These are phyloP conservation scores for Stichopus horrens DNA, from an alignment of 53 echinoderm and acorn worm genomes.

Conservation along the genomic window DNA sequence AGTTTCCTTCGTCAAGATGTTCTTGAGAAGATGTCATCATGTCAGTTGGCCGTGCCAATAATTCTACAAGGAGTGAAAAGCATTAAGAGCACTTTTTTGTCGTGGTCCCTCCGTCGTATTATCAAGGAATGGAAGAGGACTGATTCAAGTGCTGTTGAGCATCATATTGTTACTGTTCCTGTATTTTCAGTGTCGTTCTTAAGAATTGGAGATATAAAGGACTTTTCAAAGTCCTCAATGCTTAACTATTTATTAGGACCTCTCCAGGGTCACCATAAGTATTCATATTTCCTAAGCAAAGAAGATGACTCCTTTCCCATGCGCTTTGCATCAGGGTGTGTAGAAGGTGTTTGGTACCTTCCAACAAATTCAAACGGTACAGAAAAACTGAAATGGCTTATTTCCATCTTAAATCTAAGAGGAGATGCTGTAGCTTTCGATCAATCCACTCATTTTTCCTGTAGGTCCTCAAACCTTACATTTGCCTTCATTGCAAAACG, in stretches of 20 bases:
- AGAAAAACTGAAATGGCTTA: slow-evolving; percentile 18
- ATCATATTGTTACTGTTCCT: slow-evolving; percentile 15
- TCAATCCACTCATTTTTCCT: neutral
- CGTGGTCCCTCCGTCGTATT: slow-evolving; percentile 23
- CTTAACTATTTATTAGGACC: slow-evolving; percentile 16
- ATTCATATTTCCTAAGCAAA: neutral
- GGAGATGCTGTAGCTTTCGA: neutral
- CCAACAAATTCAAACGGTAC: slow-evolving; percentile 16
- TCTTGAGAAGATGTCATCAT: slow-evolving; percentile 2
- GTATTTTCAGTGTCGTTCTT: slow-evolving; percentile 31
- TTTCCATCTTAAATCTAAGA: neutral
- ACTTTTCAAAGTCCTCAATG: neutral
- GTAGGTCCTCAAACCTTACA: neutral
- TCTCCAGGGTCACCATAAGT: neutral
- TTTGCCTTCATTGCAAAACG: neutral
- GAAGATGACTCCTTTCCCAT: neutral
- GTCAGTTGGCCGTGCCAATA: slow-evolving; percentile 13
- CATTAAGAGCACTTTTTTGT: neutral
- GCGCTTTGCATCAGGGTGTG: neutral
- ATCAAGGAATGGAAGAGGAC: slow-evolving; percentile 5
- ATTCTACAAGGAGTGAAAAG: neutral
- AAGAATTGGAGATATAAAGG: slow-evolving; percentile 7
- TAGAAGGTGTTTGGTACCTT: slow-evolving; percentile 23
- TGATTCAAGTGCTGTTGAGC: neutral
- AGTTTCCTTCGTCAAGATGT: neutral